A percentile compares a stretch with the other conserved stretches of the same genome.
These are phyloP conservation scores for Dinocampus coccinellae DNA, from an alignment of 2,888 invertebrate species.

Conservation along the genomic window DNA sequence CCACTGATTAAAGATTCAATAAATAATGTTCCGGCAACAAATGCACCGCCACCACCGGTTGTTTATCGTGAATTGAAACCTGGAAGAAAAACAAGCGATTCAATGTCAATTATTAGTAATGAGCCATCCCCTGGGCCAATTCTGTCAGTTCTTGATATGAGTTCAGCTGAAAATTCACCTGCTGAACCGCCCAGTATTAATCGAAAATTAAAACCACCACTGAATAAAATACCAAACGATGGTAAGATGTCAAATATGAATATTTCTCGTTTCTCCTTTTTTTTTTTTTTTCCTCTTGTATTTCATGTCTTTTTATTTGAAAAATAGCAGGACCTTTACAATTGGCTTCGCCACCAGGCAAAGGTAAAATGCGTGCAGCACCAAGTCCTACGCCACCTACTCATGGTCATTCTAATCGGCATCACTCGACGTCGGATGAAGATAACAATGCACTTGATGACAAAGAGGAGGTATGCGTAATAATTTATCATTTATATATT, in stretches of 20 bases:
- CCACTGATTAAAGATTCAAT: slow-evolving; percentile 66
- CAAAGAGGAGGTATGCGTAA: slow-evolving; percentile 65
- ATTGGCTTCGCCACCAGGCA: slow-evolving; percentile 67
- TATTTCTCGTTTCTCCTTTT: slow-evolving; percentile 2
- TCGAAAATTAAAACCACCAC: slow-evolving; percentile 81
- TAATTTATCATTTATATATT: not conserved
- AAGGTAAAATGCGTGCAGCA: slow-evolving; percentile 70
- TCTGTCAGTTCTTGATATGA: slow-evolving; percentile 54
- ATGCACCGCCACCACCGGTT: slow-evolving; percentile 73
- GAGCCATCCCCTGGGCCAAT: slow-evolving; percentile 68
- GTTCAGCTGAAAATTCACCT: slow-evolving; percentile 62
- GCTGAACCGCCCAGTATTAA: slow-evolving; percentile 83
- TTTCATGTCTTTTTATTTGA: slow-evolving; percentile 35
- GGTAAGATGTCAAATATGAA: too few relatives aligned
- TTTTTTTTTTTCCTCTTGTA: too few relatives aligned
- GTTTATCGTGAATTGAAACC: slow-evolving; percentile 76
- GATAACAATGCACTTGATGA: slow-evolving; percentile 68
- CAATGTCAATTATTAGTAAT: slow-evolving; percentile 64
- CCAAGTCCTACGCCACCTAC: slow-evolving; percentile 72
- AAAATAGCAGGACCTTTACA: slow-evolving; percentile 59
- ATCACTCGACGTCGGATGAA: slow-evolving; percentile 69
- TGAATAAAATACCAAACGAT: slow-evolving; percentile 60
- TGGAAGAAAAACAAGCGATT: slow-evolving; percentile 68
- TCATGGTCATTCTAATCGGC: slow-evolving; percentile 55
- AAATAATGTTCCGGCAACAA: slow-evolving; percentile 62